These are phyloP conservation scores for Sebastes wilsoni DNA, from an alignment of 2,797 vertebrate genomes.

Conservation along the genomic window DNA sequence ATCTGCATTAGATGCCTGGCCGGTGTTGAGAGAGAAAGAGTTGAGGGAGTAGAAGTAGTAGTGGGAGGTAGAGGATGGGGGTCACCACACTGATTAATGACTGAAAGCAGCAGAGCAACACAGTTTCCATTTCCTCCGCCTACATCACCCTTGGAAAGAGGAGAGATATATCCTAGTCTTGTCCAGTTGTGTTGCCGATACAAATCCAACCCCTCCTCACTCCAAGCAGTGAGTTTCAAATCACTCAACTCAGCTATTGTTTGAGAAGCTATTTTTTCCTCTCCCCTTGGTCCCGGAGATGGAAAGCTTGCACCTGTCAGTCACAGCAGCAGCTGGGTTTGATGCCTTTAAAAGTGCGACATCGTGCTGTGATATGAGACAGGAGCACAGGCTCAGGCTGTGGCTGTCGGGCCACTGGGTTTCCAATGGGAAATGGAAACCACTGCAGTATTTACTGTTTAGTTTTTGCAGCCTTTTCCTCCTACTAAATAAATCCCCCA, in stretches of 20 bases:
- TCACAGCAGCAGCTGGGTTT: slow-evolving; percentile 59
- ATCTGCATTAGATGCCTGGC: slow-evolving; percentile 67
- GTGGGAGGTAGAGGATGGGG: slow-evolving; percentile 48
- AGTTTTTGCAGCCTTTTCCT: slow-evolving; percentile 41
- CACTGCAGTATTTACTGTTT: slow-evolving; percentile 56
- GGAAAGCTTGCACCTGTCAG: slow-evolving; percentile 72
- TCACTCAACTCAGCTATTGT: slow-evolving; percentile 49
- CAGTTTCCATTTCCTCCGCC: slow-evolving; percentile 46
- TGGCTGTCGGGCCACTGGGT: slow-evolving; percentile 42
- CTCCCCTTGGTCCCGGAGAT: slow-evolving; percentile 23
- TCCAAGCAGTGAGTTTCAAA: slow-evolving; percentile 25
- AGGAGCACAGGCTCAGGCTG: slow-evolving; percentile 41
- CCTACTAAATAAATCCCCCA: slow-evolving; percentile 45
- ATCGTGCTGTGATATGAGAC: slow-evolving; percentile 62
- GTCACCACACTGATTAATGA: slow-evolving; percentile 76
- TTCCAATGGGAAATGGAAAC: slow-evolving; percentile 64
- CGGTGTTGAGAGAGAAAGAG: slow-evolving; percentile 43
- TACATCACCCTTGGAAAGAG: slow-evolving; percentile 46
- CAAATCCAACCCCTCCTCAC: background rate
- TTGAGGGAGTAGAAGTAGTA: slow-evolving; percentile 40
- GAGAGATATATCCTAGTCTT: slow-evolving; percentile 34
- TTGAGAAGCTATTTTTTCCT: slow-evolving; percentile 13
- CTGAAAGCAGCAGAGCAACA: slow-evolving; percentile 60
- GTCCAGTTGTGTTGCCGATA: slow-evolving; percentile 27
- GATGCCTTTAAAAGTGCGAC: slow-evolving; percentile 72